These are phyloP conservation scores for Danio choprae DNA, from an alignment of 2,797 vertebrate genomes.

Conservation along the genomic window DNA sequence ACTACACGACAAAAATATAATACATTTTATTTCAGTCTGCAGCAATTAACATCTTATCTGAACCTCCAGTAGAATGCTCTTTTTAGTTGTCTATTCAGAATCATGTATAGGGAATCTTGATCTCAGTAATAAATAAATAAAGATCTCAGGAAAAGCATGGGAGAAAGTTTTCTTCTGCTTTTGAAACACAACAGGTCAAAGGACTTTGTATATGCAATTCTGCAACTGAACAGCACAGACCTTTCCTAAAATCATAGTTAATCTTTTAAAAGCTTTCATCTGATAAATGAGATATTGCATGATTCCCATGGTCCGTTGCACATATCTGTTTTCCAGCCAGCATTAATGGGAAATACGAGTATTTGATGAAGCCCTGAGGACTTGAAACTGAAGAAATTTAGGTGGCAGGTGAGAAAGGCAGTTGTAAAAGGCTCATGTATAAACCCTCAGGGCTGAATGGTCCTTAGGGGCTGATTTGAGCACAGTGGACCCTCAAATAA, in stretches of 20 bases:
- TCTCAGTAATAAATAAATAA: background rate
- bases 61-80: too few relatives aligned
- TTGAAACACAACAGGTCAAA: conserved; percentile 1
- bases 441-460: conserved; percentile 58
- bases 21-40: too few relatives aligned
- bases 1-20: too few relatives aligned
- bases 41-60: too few relatives aligned
- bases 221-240: background rate
- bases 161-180: background rate
- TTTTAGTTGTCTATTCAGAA: too few relatives aligned
- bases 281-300: conserved; percentile 41
- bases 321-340: conserved; percentile 36
- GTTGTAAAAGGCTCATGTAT: conserved; percentile 25
- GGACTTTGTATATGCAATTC: background rate
- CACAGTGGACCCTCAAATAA: conserved; percentile 67
- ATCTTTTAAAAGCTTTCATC: conserved; percentile 11
- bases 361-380: conserved; percentile 47
- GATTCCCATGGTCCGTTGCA: conserved; percentile 36
- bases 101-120: too few relatives aligned
- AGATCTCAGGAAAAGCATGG: conserved; percentile 44
- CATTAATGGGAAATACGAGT: conserved; percentile 43
- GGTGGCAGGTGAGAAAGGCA: conserved; percentile 31
- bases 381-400: conserved; percentile 38
- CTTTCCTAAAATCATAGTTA: conserved; percentile 24
- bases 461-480: conserved; percentile 70